Evolutionary conservation across 2,113 vertebrate genomes (phyloP).

Genomic region (Sceloporus undulatus): DNA sequence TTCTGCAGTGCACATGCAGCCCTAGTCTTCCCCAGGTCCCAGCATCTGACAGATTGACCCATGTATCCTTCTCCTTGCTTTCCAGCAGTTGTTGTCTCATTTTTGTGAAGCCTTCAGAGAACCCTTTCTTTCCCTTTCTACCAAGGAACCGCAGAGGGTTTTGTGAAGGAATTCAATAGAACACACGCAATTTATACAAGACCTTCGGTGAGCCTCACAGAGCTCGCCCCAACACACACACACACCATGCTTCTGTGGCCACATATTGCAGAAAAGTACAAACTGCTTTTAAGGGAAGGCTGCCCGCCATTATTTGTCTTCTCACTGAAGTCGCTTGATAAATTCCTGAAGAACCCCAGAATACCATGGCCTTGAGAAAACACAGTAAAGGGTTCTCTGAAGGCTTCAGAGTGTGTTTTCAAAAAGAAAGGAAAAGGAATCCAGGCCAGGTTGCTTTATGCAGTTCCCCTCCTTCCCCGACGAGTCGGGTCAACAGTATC

Average conservation of each 20-base stretch:
- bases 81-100: neutral
- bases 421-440: neutral
- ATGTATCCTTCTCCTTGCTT: no score
- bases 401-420: neutral
- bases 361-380: neutral
- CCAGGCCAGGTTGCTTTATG: no score
- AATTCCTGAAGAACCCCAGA: neutral
- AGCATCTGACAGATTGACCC: no score
- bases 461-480: neutral
- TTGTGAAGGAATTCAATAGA: neutral
- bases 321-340: neutral
- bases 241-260: neutral
- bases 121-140: neutral
- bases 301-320: neutral
- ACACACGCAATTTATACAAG: neutral
- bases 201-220: neutral
- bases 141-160: neutral
- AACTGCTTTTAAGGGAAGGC: neutral
- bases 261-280: neutral
- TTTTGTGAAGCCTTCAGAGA: neutral
- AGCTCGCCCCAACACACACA: neutral
- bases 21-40: no score
- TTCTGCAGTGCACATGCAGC: no score
- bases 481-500: neutral
- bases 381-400: neutral